Base-by-base conservation (phyloP, 2,888 invertebrate species). In the Dasypogon diadema region DNA sequence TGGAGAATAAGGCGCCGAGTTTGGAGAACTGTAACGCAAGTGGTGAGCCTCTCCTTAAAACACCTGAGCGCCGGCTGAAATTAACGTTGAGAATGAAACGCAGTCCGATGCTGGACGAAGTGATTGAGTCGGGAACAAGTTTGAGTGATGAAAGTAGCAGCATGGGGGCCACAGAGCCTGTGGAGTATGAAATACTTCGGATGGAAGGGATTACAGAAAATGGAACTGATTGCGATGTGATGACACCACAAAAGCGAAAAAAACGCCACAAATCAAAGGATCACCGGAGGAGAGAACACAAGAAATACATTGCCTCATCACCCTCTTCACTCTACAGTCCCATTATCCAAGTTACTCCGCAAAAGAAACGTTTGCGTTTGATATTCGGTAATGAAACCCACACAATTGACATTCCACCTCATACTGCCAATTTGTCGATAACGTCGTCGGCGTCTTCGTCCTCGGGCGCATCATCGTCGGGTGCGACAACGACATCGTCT, bases 321-420 rank as follows among this genome's bases (percentile, higher is more conserved):
- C 14, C 58, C 12, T 22, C 58, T 88, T 88, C 80, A 87, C 87
- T 78, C 85, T 88, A 83, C 87, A 87, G 84, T 18, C 60, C 75
- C 16, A 60, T 65, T 2, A 73, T 78, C 21, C 81, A 81, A 63
- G 89, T 89, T 80, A 89, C 91, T 82, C 92, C 92, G 79, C 91
- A 92, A 68, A 92, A 93, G 90, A 96, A 96, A 87, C 90, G 96
- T 82, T 88, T 96, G 84, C 90, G 94, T 83, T 88, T 96, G 83
- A 95, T 94, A 82, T 93, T 96, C 83, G 95, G 96, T 81, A 94
- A 95, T 85, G 96, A 96, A 86, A 93, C 93, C 83, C 93, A 92
- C 83, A 95, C 94, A 83, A 95, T 95, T 84, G 93, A 95, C 88
- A 90, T 96, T 88, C 94, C 95, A 86, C 89, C 92, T 87, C 91